These are phyloP conservation scores for human (Homo sapiens) DNA, from an alignment of 2,113 vertebrate genomes.

Conservation along the genomic window DNA sequence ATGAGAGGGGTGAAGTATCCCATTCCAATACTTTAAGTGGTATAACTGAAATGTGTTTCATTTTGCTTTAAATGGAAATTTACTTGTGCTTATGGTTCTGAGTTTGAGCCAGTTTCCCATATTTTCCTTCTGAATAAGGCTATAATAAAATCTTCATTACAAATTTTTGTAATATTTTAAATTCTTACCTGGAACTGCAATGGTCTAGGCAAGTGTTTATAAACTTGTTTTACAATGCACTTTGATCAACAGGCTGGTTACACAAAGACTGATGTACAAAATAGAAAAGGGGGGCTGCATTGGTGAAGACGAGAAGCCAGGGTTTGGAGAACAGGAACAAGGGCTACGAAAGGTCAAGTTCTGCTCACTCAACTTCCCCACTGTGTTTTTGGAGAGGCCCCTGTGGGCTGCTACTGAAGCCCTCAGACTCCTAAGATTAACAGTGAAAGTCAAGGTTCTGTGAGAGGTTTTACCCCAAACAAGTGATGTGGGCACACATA, in stretches of 20 bases:
- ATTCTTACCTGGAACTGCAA: background rate
- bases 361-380: background rate
- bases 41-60: background rate
- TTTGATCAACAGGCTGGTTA: background rate
- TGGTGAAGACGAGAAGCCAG: background rate
- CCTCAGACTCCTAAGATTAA: background rate
- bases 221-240: background rate
- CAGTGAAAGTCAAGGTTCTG: background rate
- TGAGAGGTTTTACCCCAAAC: background rate
- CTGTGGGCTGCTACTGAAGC: background rate
- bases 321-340: no score
- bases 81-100: constrained; percentile 11
- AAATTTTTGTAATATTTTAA: constrained; percentile 35
- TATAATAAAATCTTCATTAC: constrained; percentile 9
- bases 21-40: background rate
- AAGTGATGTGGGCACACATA: background rate
- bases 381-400: background rate
- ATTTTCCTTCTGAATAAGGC: constrained; percentile 27
- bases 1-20: background rate
- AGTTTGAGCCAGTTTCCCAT: background rate
- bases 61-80: constrained; percentile 38
- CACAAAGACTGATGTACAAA: background rate
- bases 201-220: background rate
- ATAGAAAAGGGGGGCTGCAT: background rate
- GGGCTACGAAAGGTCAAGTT: background rate